Evolutionary conservation across 1,140 invertebrate species (phyloP), one percentile per base, ranked within the genome.

Genomic region (Tetragnatha versicolor): DNA sequence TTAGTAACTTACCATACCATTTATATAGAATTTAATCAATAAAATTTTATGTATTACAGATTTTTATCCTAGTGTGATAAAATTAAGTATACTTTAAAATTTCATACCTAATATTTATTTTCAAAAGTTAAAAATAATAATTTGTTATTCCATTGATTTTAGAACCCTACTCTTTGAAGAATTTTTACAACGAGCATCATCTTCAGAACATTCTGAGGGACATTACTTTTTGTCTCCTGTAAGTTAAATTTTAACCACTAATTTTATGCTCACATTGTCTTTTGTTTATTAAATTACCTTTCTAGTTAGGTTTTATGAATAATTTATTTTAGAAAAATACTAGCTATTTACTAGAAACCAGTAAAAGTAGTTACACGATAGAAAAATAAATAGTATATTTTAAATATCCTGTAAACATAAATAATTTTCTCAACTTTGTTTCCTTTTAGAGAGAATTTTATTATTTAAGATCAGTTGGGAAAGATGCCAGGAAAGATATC

Each of bases 381-480:
- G n/a, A n/a, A n/a, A n/a, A n/a, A n/a, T 29, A 29, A 29, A 58
- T 58, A 27, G 55, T 37, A n/a, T n/a, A n/a, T n/a, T n/a, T n/a
- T n/a, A n/a, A n/a, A n/a, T n/a, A n/a, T n/a, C n/a, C n/a, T n/a
- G n/a, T n/a, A n/a, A n/a, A n/a, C n/a, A n/a, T n/a, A n/a, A n/a
- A n/a, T n/a, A n/a, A n/a, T n/a, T 2, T 14, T 45, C 42, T 45
- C 7, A 45, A 9, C 17, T 9, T 17, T 45, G 17, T 17, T 9
- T 45, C 17, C 7, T 58, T 78, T 22, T 53, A 86, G 82, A 83
- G 84, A 66, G 88, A 89, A 82, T 85, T 85, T 58, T 90, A 89
- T 82, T 90, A 90, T 81, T 82, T 90, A 22, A 80, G 89, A 76
- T 87, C 89, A 12, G 82, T 90, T 6, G 89, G 89, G 25, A 84